Base-by-base conservation (phyloP, 2,797 vertebrate genomes). In the Siniperca obscura region DNA sequence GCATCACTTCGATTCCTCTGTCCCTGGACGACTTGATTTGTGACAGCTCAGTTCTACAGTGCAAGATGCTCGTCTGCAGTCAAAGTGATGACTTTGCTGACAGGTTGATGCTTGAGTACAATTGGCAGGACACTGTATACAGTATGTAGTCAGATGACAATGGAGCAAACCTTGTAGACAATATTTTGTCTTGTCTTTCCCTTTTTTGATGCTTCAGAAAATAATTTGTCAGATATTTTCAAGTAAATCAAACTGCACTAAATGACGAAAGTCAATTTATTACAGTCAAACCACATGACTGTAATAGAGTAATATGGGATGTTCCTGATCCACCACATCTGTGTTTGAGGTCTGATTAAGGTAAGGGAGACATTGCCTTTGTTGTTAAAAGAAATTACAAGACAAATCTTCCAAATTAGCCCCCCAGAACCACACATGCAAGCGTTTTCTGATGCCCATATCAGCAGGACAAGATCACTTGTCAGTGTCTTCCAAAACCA, bases 21-120 rank as follows among this genome's bases (percentile, higher is more conserved):
- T 70, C 65, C 22, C 36, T 5, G n/a, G 38, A 27, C 2, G 5
- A 55, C 67, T 64, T 70, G 74, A 78, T 83, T 75, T 38, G 50
- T 77, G 76, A 60, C 86, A 17, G 19, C 7, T 56, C 30, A 7
- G 44, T 44, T 69, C 25, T 12, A 12, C 25, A 0, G 10, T 25
- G 61, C 56, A 0, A 59, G 2, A 60, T n/a, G 22, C 66, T 71
- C 1, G 13, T 62, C 55, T 62, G 48, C 38, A 55, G 65, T 74
- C 50, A 65, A 34, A 65, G 30, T 53, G 17, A 65, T 61, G 52
- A 52, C 64, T 70, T 64, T 42, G 52, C 40, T 78, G 70, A 67
- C 67, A 70, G 53, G 42, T 17, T 36, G 62, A 62, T 25, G 70
- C 40, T 44, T 12, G 13, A 38, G 38, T 72, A 21, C 5, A 40